Evolutionary conservation across 2,113 vertebrate species (phyloP).

Genomic region (Zootoca vivipara): DNA sequence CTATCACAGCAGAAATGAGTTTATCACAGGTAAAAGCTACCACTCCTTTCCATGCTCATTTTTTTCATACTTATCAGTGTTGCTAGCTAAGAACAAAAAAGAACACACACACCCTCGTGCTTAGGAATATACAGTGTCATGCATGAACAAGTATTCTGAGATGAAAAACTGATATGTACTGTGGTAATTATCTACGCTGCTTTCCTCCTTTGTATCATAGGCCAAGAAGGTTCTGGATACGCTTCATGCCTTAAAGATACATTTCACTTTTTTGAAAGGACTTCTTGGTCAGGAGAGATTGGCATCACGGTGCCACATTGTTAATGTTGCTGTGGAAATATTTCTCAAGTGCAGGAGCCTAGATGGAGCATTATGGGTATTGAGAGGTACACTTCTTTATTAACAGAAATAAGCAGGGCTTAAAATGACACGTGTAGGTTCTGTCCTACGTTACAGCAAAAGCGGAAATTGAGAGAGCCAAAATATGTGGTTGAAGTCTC

Average conservation of each 20-base stretch:
- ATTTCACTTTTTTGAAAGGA: slow-evolving; percentile 85
- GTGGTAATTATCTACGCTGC: background rate
- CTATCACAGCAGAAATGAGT: too few relatives aligned
- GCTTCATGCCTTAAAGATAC: slow-evolving; percentile 78
- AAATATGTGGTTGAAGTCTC: background rate
- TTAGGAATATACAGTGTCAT: background rate
- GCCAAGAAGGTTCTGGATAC: slow-evolving; percentile 85
- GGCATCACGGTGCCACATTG: slow-evolving; percentile 83
- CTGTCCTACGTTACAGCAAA: background rate
- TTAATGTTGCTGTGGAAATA: slow-evolving; percentile 89
- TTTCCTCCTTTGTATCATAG: slow-evolving; percentile 68
- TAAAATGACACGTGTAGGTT: background rate
- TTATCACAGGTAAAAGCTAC: too few relatives aligned
- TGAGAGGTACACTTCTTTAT: slow-evolving; percentile 81
- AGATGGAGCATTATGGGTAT: slow-evolving; percentile 81
- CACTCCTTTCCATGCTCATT: too few relatives aligned
- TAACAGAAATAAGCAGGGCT: background rate
- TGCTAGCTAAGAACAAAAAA: background rate
- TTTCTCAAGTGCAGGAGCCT: slow-evolving; percentile 85
- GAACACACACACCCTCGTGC: too few relatives aligned
- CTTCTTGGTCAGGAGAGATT: slow-evolving; percentile 78
- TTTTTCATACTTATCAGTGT: too few relatives aligned
- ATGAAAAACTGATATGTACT: background rate
- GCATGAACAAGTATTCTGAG: background rate
- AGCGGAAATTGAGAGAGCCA: background rate